Evolutionary conservation across 2,113 vertebrate genomes (phyloP), one percentile per base, ranked within the genome.

Genomic region (Centropus unirufus): DNA sequence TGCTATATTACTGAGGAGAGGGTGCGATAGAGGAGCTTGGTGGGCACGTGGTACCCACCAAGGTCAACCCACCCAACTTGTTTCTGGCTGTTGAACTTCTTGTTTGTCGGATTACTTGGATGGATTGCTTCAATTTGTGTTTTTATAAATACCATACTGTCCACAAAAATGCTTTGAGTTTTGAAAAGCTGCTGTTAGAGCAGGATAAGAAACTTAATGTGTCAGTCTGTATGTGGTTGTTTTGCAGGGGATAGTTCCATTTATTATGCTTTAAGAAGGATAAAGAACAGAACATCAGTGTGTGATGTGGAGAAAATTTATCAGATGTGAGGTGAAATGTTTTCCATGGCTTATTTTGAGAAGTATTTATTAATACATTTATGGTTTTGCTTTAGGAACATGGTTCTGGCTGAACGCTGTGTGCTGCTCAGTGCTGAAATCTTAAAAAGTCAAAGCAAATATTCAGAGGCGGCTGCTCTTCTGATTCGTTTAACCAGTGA

Each of bases 401-500:
- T 99, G 98, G 95, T 99, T 82, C 97, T 99, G 92, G 99, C 99
- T 70, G 99, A 99, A 97, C 98, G 99, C 94, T 99, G 99, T 96
- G 99, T 99, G 83, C 96, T 99, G 64, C 98, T 99, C 88, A 99
- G 99, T 96, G 98, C 99, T 77, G 99, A 99, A 96, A 98, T 99
- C 64, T 98, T 99, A 80, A 99, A 99, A 98, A 99, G 99, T 97
- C 99, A 99, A 96, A 97, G 96, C 83, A 99, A 99, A 96, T 99
- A 99, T 69, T 99, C 99, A 9, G 99, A 99, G 26, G 99, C 99
- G 80, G 99, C 99, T 59, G 98, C 99, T 85, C 99, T 99, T 46
- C 98, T 99, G 75, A 99, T 99, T 92, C 99, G 99, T 95, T 98
- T 99, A 98, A 99, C 99, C 70, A 99, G 99, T 81, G 99, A 99